Percentiles rank a stretch among this genome's conserved stretches.
phyloP scores from a whole-genome alignment of 1,140 invertebrate species.

The Aphis gossypii region DNA sequence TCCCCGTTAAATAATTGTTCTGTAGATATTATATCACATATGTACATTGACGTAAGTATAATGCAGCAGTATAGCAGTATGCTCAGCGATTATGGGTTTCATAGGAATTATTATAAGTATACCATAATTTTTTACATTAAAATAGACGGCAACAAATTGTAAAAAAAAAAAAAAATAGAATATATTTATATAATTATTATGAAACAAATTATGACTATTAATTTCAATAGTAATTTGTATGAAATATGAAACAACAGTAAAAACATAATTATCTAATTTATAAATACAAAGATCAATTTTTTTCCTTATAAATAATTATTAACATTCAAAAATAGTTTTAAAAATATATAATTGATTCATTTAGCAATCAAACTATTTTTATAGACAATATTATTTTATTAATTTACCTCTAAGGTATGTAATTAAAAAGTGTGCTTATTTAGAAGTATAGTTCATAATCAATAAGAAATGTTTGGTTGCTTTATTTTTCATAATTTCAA shows the following conservation, averaged over 20 bases:
- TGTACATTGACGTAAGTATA: neutral
- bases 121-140: neutral
- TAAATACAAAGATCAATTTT: neutral
- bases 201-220: neutral
- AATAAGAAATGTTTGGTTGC: neutral
- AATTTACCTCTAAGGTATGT: neutral
- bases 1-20: conserved; percentile 50
- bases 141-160: neutral
- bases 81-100: neutral
- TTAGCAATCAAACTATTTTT: neutral
- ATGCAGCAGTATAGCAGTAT: neutral
- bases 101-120: neutral
- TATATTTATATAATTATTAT: neutral
- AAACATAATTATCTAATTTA: neutral
- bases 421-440: neutral
- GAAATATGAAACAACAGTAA: neutral
- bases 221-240: neutral
- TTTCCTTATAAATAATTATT: neutral
- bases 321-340: neutral
- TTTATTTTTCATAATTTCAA: neutral
- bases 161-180: neutral
- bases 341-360: neutral
- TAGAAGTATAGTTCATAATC: neutral
- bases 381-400: neutral
- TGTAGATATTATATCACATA: neutral